These are phyloP conservation scores for Oscheius sp. DNA, from an alignment of 1,140 invertebrate species.

Conservation along the genomic window DNA sequence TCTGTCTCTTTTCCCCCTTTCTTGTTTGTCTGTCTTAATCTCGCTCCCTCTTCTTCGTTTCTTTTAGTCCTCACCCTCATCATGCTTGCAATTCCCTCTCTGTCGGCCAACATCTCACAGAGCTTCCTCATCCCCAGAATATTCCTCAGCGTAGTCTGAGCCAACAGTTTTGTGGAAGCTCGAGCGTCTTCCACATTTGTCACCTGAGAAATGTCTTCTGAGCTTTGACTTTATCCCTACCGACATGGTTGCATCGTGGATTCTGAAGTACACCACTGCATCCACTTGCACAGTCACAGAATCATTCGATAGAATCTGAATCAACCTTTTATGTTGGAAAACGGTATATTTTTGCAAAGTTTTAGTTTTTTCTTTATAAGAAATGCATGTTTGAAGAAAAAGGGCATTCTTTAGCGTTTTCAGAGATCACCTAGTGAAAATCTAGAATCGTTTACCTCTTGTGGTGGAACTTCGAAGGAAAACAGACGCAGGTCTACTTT, in stretches of 20 bases:
- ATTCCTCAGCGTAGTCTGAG: conserved; percentile 52
- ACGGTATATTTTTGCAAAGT: conserved; percentile 19
- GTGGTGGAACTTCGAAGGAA: conserved; percentile 68
- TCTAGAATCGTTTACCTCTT: conserved; percentile 71
- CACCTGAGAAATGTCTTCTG: conserved; percentile 6
- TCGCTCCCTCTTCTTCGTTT: too few relatives aligned
- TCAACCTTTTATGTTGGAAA: conserved; percentile 23
- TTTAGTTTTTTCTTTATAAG: too few relatives aligned
- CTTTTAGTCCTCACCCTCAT: conserved; percentile 62
- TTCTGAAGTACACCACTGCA: conserved; percentile 67
- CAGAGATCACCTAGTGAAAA: too few relatives aligned
- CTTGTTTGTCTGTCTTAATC: not conserved
- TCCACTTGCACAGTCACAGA: conserved; percentile 68
- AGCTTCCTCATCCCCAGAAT: conserved; percentile 48
- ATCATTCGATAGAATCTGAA: conserved; percentile 69
- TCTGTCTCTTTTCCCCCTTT: too few relatives aligned
- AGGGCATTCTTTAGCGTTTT: too few relatives aligned
- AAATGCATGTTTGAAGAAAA: too few relatives aligned
- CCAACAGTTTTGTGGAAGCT: conserved; percentile 61
- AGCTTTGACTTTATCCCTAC: conserved; percentile 64
- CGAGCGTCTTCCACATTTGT: conserved; percentile 60
- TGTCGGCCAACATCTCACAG: conserved; percentile 55
- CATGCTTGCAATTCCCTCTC: conserved; percentile 62
- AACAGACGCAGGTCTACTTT: conserved; percentile 68
- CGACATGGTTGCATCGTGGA: conserved; percentile 86